Conservation (phyloP, 2,797 vertebrate species). For the Dryobates pubescens region DNA sequence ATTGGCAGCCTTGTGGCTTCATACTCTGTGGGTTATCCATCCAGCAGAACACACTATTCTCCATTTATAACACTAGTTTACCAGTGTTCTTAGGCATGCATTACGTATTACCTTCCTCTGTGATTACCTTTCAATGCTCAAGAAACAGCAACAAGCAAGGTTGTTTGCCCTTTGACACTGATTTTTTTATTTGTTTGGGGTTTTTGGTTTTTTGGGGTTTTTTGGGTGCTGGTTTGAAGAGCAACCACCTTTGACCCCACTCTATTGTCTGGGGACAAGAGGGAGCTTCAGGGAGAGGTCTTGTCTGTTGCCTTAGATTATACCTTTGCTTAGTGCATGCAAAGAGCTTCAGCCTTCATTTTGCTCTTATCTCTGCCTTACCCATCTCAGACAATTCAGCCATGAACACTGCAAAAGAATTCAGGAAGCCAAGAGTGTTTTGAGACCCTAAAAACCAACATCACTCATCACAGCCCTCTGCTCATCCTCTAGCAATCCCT, state of each 20-base stretch:
- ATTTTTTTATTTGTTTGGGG: no score
- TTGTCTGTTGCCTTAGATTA: not conserved
- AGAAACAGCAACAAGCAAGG: not conserved
- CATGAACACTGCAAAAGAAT: not conserved
- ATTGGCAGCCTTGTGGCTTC: not conserved
- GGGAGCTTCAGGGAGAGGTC: not conserved
- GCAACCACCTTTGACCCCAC: not conserved
- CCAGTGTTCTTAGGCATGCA: not conserved
- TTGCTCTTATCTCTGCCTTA: not conserved
- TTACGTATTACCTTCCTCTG: not conserved
- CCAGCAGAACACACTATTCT: not conserved
- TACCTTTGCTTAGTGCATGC: not conserved
- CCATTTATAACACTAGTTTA: not conserved
- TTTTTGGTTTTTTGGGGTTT: no score
- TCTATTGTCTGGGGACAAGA: not conserved
- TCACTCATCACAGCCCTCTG: not conserved
- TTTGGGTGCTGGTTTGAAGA: not conserved
- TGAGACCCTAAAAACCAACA: not conserved
- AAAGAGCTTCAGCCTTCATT: not conserved
- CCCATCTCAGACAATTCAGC: not conserved
- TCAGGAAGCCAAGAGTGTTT: not conserved
- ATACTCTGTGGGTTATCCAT: not conserved
- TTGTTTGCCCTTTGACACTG: accelerated
- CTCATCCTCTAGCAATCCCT: not conserved
- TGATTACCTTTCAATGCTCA: not conserved